phyloP scores from a whole-genome alignment of 2,888 invertebrate species.

The Tethea ocularis region DNA sequence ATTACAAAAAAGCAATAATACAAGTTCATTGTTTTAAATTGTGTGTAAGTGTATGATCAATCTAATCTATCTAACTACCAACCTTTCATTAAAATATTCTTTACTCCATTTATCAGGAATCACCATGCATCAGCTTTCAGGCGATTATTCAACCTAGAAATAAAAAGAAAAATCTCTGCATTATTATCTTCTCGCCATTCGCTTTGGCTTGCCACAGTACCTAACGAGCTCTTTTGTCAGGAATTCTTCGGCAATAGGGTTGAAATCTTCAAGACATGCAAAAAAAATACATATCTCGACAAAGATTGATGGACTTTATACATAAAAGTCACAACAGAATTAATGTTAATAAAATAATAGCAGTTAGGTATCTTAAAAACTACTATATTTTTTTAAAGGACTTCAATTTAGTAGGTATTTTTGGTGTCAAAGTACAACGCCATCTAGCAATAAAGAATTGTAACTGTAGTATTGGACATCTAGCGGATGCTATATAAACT shows the following conservation, averaged over 20 bases:
- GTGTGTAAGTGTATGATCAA: no score
- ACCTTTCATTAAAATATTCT: no score
- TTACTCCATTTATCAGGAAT: neutral
- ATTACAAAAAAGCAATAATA: no score
- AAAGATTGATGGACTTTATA: neutral
- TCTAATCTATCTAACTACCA: no score
- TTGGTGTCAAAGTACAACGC: constrained; percentile 23
- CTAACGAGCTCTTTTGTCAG: neutral
- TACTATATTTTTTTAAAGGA: no score
- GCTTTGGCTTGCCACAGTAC: neutral
- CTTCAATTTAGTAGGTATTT: no score
- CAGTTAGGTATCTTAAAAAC: no score
- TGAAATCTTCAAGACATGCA: neutral
- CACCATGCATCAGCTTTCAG: neutral
- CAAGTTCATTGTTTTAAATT: no score
- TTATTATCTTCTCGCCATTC: no score
- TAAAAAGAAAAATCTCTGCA: neutral
- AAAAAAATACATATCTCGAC: neutral
- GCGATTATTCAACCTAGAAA: neutral
- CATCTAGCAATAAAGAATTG: constrained; percentile 35
- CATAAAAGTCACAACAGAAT: neutral
- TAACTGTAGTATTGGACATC: constrained; percentile 19
- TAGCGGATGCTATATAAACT: constrained; percentile 7
- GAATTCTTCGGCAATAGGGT: neutral
- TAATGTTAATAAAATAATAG: neutral